Conservation (phyloP, 2,113 vertebrate genomes). For the Anoplopoma fimbria region DNA sequence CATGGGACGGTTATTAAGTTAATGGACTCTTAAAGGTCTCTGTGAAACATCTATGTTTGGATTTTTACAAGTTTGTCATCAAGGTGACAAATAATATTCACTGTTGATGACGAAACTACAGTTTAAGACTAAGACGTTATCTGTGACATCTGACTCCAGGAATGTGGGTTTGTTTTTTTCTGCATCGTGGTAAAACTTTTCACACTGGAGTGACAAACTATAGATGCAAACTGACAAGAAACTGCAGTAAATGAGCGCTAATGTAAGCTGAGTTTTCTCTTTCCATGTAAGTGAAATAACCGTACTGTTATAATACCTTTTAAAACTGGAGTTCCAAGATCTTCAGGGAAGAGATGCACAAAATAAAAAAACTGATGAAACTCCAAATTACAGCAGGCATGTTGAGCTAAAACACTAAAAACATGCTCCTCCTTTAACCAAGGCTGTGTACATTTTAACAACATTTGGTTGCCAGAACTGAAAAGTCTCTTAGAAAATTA, state of each 20-base stretch:
- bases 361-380: neutral
- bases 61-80: constrained; percentile 47
- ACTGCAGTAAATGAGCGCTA: neutral
- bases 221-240: constrained; percentile 23
- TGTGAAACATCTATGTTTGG: constrained; percentile 18
- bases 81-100: constrained; percentile 22
- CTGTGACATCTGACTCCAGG: constrained; percentile 1
- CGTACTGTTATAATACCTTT: neutral
- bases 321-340: neutral
- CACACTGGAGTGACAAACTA: constrained; percentile 9
- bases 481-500: neutral
- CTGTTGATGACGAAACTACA: neutral
- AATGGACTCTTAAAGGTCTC: neutral
- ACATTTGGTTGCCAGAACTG: neutral
- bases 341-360: neutral
- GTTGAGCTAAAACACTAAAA: neutral
- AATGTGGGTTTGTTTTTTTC: constrained; percentile 27
- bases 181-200: constrained; percentile 7
- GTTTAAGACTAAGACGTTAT: constrained; percentile 6
- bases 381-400: neutral
- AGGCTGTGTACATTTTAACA: neutral
- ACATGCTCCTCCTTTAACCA: neutral
- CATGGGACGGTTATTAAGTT: constrained; percentile 1
- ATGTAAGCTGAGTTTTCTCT: neutral
- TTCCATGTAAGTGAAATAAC: too few species aligned